Percentiles rank a stretch among this genome's conserved stretches.
phyloP scores from a whole-genome alignment of 2,888 invertebrate genomes.

The Mongoloraphidia duomilia region DNA sequence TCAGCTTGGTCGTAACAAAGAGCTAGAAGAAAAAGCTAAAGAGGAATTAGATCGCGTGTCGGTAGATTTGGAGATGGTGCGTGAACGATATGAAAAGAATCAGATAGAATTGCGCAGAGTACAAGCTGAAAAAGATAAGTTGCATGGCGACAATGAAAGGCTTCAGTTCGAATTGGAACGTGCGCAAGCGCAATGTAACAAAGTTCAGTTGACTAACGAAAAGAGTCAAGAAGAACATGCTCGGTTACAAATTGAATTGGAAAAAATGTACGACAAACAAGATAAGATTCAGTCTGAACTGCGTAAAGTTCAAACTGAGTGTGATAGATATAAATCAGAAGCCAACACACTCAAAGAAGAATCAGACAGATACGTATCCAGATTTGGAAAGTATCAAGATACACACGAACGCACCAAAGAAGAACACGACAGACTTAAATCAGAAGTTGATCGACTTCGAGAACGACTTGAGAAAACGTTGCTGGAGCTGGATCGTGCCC shows the following conservation, averaged over 20 bases:
- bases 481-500: slow-evolving; percentile 61
- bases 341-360: slow-evolving; percentile 68
- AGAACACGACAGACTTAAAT: slow-evolving; percentile 61
- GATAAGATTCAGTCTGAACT: slow-evolving; percentile 73
- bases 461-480: slow-evolving; percentile 68
- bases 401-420: slow-evolving; percentile 52
- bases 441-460: slow-evolving; percentile 67
- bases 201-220: slow-evolving; percentile 72
- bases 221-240: slow-evolving; percentile 83
- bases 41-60: slow-evolving; percentile 63
- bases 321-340: slow-evolving; percentile 53
- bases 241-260: slow-evolving; percentile 71
- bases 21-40: slow-evolving; percentile 81
- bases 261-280: slow-evolving; percentile 83
- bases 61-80: slow-evolving; percentile 73
- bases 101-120: slow-evolving; percentile 71
- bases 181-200: slow-evolving; percentile 71
- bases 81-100: slow-evolving; percentile 77
- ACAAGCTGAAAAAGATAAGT: slow-evolving; percentile 74
- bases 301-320: slow-evolving; percentile 63
- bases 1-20: slow-evolving; percentile 73
- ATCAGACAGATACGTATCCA: slow-evolving; percentile 53
- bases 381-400: slow-evolving; percentile 63
- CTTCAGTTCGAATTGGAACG: slow-evolving; percentile 76
- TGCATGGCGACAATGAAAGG: slow-evolving; percentile 70